Evolutionary conservation across 2,888 invertebrate genomes (phyloP), one percentile per base, ranked within the genome.

Genomic region (Ophion costatus): DNA sequence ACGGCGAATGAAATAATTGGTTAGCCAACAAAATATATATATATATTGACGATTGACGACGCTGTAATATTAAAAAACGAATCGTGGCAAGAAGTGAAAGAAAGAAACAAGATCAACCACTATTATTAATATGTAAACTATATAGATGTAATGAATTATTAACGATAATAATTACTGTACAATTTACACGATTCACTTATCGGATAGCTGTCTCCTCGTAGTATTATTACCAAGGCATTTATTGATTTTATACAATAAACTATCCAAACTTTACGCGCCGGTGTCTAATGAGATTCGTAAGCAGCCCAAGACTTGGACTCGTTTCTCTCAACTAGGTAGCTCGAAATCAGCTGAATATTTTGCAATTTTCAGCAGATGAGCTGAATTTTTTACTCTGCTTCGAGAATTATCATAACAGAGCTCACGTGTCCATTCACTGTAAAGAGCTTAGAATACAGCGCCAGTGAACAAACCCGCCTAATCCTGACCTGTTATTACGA

Each of bases 231-330:
- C 85, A 84, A 86, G 87, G 89, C 87, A 88, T 86, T 89, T 87
- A 88, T 88, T 87, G 87, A 88, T 89, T 88, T 89, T 89, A 87
- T 89, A 89, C 87, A 88, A 89, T 89, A 89, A 89, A 89, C 82
- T 85, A 86, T 87, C 84, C 85, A 87, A 88, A 88, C 80, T 86
- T 86, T 87, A 84, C 75, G 11, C 38, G 57, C 20, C 33, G 22
- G 22, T 69, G 67, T 67, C n/a, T 59, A 4, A 51, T 51, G 51
- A 51, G 51, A 51, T 51, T 51, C 17, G 51, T 17, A 17, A 51
- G 51, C 3, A 14, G 51, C 51, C 14, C 51, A 38, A 38, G 51
- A 51, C 17, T 14, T 5, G 17, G 45, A 45, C 11, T 45, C 51
- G 14, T 17, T 14, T 51, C 51, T 51, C 51, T 2, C 14, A 5